Conservation (phyloP, 2,113 vertebrate species). For the Narcine bancroftii region DNA sequence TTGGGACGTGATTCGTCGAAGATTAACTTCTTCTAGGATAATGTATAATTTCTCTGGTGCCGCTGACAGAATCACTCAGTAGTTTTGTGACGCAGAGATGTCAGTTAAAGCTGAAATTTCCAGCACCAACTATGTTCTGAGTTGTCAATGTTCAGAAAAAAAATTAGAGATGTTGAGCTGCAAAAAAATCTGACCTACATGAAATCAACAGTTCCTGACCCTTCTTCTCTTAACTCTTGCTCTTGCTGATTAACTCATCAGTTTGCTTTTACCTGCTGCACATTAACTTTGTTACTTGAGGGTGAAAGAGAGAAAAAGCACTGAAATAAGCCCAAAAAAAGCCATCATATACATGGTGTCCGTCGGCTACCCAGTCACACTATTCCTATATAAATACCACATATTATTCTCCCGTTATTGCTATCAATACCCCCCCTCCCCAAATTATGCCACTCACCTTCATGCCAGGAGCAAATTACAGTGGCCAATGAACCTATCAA, state of each 20-base stretch:
- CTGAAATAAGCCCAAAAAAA: no score
- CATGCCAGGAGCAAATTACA: no score
- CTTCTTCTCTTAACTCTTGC: neutral
- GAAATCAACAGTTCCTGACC: neutral
- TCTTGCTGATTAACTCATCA: neutral
- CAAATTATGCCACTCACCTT: no score
- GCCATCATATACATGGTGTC: no score
- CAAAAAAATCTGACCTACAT: neutral
- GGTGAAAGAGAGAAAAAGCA: neutral
- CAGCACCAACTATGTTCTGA: neutral
- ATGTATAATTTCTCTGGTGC: neutral
- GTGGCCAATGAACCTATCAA: no score
- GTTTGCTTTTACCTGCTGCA: neutral
- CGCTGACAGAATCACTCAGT: neutral
- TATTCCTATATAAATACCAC: no score
- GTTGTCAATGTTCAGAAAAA: neutral
- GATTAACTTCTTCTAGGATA: neutral
- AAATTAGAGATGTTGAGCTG: neutral
- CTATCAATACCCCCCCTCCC: no score
- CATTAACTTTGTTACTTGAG: neutral
- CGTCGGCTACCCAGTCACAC: no score
- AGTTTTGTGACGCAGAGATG: neutral
- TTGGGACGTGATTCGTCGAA: neutral
- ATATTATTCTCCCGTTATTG: no score
- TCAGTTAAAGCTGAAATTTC: neutral